Evolutionary conservation across 1,140 invertebrate genomes (phyloP).

Genomic region (Drosophila oshimai): DNA sequence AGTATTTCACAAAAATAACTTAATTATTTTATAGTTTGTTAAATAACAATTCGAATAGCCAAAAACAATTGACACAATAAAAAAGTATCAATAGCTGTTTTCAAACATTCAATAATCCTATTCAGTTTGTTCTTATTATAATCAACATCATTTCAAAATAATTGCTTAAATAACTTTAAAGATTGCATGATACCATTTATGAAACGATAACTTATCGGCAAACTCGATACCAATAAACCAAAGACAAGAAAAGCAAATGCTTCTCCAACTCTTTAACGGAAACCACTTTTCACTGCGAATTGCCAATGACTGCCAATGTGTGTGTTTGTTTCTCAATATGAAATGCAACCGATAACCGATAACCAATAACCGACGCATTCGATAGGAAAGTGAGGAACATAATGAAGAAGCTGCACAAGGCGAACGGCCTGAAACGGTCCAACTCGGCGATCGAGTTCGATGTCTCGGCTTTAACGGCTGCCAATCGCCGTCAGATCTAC

Average conservation of each 20-base stretch:
- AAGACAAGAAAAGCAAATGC: neutral
- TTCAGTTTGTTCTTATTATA: too few relatives aligned
- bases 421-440: conserved; percentile 84
- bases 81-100: too few relatives aligned
- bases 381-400: conserved; percentile 77
- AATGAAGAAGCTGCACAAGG: conserved; percentile 82
- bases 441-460: conserved; percentile 90
- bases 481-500: conserved; percentile 84
- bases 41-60: too few relatives aligned
- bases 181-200: too few relatives aligned
- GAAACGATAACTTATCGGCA: neutral
- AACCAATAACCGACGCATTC: neutral
- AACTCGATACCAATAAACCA: neutral
- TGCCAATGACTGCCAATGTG: conserved; percentile 6
- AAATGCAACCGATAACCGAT: conserved; percentile 13
- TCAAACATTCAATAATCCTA: too few relatives aligned
- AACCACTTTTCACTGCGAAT: neutral
- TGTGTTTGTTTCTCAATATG: conserved; percentile 16
- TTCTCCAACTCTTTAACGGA: neutral
- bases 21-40: too few relatives aligned
- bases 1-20: too few relatives aligned
- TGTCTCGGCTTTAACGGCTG: conserved; percentile 86
- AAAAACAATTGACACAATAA: too few relatives aligned
- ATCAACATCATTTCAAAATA: too few relatives aligned
- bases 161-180: too few relatives aligned